Conservation (phyloP, 2,797 vertebrate species). For the Lagorchestes hirsutus region DNA sequence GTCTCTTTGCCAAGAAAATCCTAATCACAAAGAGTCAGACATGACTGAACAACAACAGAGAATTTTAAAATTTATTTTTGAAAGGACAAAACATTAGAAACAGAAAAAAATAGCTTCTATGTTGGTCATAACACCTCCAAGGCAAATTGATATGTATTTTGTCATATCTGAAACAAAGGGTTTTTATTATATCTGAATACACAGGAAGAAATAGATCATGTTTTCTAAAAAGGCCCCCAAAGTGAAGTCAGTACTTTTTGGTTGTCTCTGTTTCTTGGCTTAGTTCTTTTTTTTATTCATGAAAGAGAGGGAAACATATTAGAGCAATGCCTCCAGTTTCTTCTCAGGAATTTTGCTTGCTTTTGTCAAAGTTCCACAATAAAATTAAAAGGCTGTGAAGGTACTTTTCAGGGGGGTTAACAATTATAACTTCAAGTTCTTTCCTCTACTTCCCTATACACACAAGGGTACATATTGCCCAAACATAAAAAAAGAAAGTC, state of each 20-base stretch:
- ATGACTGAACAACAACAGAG: background rate
- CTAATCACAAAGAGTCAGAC: background rate
- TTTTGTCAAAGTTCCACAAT: background rate
- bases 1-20: background rate
- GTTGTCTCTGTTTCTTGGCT: background rate
- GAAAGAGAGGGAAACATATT: background rate
- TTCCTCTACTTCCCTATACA: background rate
- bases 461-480: background rate
- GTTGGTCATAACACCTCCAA: background rate
- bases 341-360: background rate
- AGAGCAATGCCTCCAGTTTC: background rate
- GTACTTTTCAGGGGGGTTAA: background rate
- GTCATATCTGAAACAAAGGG: constrained; percentile 6
- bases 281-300: constrained; percentile 24
- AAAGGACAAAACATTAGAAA: constrained; percentile 26
- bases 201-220: background rate
- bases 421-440: background rate
- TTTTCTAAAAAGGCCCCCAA: constrained; percentile 21
- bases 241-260: background rate
- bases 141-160: background rate
- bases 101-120: background rate
- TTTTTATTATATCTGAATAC: constrained; percentile 15
- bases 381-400: background rate
- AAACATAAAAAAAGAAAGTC: background rate
- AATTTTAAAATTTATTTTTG: constrained; percentile 37